A percentile compares a stretch with the other conserved stretches of the same genome.
Evolutionary conservation across 2,113 vertebrate genomes (phyloP).

Genomic region (Trematomus loennbergii): DNA sequence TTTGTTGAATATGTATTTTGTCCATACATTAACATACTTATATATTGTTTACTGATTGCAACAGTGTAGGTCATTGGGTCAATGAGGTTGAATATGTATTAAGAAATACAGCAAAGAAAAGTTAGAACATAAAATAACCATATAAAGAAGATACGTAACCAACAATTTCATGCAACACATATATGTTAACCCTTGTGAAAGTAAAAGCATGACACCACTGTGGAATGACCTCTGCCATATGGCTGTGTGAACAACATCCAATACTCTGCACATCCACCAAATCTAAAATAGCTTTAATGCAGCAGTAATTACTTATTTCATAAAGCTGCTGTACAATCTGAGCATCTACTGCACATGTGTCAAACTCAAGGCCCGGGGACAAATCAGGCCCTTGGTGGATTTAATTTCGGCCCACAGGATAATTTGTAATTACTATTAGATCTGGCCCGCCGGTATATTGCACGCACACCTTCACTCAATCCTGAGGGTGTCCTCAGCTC

Average conservation of each 20-base stretch:
- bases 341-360: background rate
- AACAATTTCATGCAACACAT: background rate
- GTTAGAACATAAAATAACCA: conserved; percentile 8
- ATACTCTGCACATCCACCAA: conserved; percentile 17
- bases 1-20: background rate
- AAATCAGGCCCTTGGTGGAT: too few species aligned
- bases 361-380: too few species aligned
- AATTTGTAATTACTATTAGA: too few species aligned
- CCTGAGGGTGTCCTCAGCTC: too few species aligned
- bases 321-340: conserved; percentile 7
- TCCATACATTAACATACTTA: background rate
- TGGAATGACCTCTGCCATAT: conserved; percentile 42
- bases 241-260: conserved; percentile 22
- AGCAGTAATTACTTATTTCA: conserved; percentile 21
- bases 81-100: conserved; percentile 4
- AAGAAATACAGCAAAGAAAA: conserved; percentile 6
- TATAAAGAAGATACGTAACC: conserved; percentile 15
- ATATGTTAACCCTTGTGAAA: conserved; percentile 7
- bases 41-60: background rate
- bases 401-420: too few species aligned
- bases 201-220: conserved; percentile 20
- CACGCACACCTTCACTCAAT: too few species aligned
- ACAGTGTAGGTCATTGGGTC: background rate
- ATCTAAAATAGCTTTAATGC: conserved; percentile 28
- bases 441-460: too few species aligned